These are phyloP conservation scores for Mus spicilegus DNA, from an alignment of 2,113 vertebrate species.

Conservation along the genomic window DNA sequence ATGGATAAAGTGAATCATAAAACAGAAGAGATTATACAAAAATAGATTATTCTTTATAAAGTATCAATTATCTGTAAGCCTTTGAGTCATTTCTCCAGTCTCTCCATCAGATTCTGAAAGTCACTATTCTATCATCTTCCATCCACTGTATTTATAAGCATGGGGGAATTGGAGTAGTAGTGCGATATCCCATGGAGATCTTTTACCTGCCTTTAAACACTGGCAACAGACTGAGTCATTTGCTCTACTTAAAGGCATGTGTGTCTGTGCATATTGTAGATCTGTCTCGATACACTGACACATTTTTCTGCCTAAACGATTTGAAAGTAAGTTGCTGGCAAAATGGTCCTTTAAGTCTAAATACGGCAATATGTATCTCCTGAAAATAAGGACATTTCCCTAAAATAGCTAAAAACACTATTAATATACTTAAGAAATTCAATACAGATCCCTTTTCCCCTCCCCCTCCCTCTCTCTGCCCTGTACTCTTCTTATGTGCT, in stretches of 20 bases:
- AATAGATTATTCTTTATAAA: not conserved
- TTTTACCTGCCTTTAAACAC: not conserved
- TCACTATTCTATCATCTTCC: too few relatives aligned
- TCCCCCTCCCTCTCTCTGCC: not conserved
- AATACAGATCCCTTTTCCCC: not conserved
- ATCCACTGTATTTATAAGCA: not conserved
- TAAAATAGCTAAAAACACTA: not conserved
- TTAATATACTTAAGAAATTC: not conserved
- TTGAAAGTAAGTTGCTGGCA: not conserved
- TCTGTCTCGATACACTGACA: not conserved
- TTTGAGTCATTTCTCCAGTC: not conserved
- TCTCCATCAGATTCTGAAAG: slow-evolving; percentile 6
- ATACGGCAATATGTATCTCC: not conserved
- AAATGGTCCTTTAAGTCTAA: not conserved
- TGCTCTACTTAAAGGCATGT: not conserved
- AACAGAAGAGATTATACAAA: not conserved
- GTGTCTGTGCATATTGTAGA: not conserved
- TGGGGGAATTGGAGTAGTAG: not conserved
- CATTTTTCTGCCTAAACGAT: not conserved
- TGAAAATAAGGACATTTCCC: not conserved
- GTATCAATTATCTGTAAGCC: not conserved
- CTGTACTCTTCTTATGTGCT: not conserved
- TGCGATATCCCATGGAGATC: not conserved
- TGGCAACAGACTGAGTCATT: not conserved
- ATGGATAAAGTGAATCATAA: not conserved